Conservation (phyloP, 2,797 vertebrate species). For the Psittacula derbiana region DNA sequence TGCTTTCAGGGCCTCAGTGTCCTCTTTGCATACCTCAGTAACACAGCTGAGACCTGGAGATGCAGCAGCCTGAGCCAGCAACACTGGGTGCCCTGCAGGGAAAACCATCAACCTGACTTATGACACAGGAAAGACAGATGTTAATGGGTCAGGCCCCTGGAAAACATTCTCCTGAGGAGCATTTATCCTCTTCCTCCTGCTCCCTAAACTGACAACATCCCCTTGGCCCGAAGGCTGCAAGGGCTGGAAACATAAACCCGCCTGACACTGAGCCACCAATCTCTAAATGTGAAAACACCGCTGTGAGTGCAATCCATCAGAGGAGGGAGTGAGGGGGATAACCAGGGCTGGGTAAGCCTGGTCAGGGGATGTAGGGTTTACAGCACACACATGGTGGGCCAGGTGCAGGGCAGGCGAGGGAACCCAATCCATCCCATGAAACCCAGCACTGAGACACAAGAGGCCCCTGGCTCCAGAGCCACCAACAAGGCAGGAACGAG, state of each 20-base stretch:
- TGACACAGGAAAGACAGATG: not conserved
- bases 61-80: accelerated
- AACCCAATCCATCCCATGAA: accelerated
- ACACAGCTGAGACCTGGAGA: not conserved
- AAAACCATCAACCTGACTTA: not conserved
- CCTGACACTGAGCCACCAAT: accelerated
- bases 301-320: not conserved
- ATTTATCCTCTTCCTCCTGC: not conserved
- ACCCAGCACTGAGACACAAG: not conserved
- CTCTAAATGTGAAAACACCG: accelerated
- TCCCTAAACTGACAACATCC: not conserved
- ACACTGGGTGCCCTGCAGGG: not conserved
- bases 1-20: not conserved
- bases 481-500: accelerated
- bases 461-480: not conserved
- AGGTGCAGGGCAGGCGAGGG: not conserved
- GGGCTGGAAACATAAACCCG: not conserved
- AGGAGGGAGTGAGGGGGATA: not conserved
- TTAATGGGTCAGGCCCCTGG: not conserved
- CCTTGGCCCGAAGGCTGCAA: not conserved
- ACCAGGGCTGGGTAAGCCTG: accelerated
- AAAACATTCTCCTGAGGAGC: not conserved
- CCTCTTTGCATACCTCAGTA: not conserved
- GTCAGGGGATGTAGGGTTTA: not conserved
- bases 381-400: not conserved